phyloP scores from a whole-genome alignment of 2,888 invertebrate genomes.

The Cheiracanthium punctorium region DNA sequence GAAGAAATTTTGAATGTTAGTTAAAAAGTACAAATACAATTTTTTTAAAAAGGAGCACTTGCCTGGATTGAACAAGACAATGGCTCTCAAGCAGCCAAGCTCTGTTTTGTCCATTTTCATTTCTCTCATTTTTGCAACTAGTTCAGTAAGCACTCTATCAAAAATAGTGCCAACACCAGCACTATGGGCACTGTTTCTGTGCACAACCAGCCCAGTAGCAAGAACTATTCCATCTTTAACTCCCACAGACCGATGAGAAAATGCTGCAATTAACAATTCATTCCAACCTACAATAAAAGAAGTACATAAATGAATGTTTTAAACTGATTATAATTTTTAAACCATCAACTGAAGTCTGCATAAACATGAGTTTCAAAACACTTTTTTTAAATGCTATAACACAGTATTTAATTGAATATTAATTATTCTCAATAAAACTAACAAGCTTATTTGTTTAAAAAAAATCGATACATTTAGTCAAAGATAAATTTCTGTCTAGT shows the following conservation, averaged over 20 bases:
- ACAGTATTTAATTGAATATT: no score
- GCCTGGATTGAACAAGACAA: conserved; percentile 97
- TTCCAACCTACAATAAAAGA: conserved; percentile 84
- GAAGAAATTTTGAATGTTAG: no score
- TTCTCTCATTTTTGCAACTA: conserved; percentile 96
- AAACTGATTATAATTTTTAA: no score
- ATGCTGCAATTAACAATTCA: conserved; percentile 91
- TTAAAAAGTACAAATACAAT: not conserved
- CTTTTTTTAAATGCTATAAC: no score
- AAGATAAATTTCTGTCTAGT: no score
- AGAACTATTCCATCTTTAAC: conserved; percentile 84
- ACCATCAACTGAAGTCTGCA: no score
- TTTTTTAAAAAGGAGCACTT: conserved; percentile 71
- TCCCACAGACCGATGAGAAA: conserved; percentile 94
- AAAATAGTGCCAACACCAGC: conserved; percentile 95
- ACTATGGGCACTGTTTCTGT: conserved; percentile 84
- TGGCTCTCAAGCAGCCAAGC: conserved; percentile 93
- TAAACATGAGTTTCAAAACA: no score
- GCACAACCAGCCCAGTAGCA: conserved; percentile 87
- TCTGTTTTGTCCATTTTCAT: conserved; percentile 95
- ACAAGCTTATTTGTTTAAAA: no score
- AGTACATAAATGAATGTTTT: no score
- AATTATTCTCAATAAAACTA: no score
- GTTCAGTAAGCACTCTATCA: conserved; percentile 92
- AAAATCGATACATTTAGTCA: no score